Percentiles rank a stretch among this genome's conserved stretches.
phyloP scores from a whole-genome alignment of 2,888 invertebrate genomes.

The Acronicta leporina region DNA sequence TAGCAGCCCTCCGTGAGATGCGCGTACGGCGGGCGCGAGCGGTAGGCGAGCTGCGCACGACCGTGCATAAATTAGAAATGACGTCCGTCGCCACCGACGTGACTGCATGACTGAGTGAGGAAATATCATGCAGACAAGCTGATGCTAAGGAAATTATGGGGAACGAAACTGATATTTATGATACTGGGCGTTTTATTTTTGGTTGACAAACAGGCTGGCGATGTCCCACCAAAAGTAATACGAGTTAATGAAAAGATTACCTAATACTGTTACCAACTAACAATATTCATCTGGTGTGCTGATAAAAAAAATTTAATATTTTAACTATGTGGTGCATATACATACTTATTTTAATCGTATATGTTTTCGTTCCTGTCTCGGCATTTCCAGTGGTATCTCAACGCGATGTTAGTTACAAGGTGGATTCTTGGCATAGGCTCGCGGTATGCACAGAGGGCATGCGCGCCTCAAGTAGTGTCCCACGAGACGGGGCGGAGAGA shows the following conservation, averaged over 20 bases:
- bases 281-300: too few relatives aligned
- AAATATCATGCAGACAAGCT: constrained; percentile 39
- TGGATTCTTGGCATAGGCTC: constrained; percentile 29
- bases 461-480: constrained; percentile 57
- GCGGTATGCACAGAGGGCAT: constrained; percentile 29
- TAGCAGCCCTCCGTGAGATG: constrained; percentile 47
- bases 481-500: constrained; percentile 68
- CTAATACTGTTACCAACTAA: too few relatives aligned
- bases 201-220: too few relatives aligned
- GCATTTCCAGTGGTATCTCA: constrained; percentile 32
- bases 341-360: neutral
- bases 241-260: too few relatives aligned
- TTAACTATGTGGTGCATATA: neutral
- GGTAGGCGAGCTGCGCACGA: constrained; percentile 76
- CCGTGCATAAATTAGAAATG: constrained; percentile 80
- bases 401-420: constrained; percentile 39
- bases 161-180: constrained; percentile 11
- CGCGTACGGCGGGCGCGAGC: constrained; percentile 60
- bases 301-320: too few relatives aligned
- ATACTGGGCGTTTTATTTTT: neutral
- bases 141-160: constrained; percentile 28
- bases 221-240: too few relatives aligned
- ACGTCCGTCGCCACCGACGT: constrained; percentile 60
- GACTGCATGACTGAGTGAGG: constrained; percentile 51
- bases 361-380: constrained; percentile 5